phyloP scores from a whole-genome alignment of 2,888 invertebrate species.

The Arenicola marina region DNA sequence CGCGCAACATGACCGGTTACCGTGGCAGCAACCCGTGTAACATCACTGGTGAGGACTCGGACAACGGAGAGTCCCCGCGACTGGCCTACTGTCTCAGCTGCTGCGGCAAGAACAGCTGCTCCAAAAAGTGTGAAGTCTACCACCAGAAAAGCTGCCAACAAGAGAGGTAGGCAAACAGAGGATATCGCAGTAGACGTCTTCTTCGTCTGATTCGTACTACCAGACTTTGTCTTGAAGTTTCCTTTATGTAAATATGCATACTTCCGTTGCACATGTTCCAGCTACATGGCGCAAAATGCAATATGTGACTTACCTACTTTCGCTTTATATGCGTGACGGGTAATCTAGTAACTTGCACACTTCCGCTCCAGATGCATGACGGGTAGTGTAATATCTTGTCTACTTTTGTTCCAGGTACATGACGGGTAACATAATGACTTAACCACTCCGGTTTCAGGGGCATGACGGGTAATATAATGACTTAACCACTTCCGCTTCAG shows the following conservation, averaged over 20 bases:
- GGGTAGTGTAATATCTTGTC: background rate
- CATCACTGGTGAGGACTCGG: constrained; percentile 46
- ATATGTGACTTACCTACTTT: background rate
- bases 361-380: too few species aligned
- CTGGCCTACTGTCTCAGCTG: constrained; percentile 50
- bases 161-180: constrained; percentile 49
- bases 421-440: background rate
- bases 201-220: too few species aligned
- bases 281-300: too few species aligned
- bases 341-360: too few species aligned
- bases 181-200: too few species aligned
- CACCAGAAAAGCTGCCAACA: constrained; percentile 46
- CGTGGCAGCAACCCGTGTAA: constrained; percentile 40
- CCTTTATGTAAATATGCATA: too few species aligned
- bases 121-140: constrained; percentile 47
- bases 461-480: background rate
- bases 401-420: background rate
- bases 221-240: too few species aligned
- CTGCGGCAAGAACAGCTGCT: constrained; percentile 49
- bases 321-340: background rate
- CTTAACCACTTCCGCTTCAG: constrained; percentile 31
- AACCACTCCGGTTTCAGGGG: too few species aligned
- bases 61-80: constrained; percentile 54
- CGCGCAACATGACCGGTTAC: constrained; percentile 32
- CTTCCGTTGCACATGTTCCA: too few species aligned